Conservation (phyloP, 2,888 invertebrate genomes). For the Troides oblongomaculatus region DNA sequence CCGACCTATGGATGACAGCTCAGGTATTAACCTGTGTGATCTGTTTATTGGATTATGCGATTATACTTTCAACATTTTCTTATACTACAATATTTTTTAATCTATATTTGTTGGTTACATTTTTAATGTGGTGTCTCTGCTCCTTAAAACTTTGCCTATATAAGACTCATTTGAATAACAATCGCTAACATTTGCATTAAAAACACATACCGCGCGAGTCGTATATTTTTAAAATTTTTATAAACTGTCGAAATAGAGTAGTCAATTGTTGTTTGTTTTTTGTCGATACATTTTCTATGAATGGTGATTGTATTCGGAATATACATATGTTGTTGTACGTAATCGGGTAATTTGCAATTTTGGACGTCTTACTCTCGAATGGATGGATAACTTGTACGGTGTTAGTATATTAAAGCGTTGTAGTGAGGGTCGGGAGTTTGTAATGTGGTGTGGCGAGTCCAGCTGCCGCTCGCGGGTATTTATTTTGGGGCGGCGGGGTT, state of each 20-base stretch:
- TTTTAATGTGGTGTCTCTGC: not conserved
- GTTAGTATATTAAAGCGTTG: not conserved
- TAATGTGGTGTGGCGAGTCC: conserved; percentile 11
- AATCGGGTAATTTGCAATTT: no score
- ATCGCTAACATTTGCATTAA: no score
- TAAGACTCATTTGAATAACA: no score
- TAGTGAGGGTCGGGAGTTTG: conserved; percentile 8
- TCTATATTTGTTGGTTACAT: not conserved
- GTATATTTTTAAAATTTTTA: no score
- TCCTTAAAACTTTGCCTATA: no score
- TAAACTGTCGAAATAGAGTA: no score
- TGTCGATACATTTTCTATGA: no score
- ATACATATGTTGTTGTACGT: no score
- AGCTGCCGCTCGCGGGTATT: conserved; percentile 19
- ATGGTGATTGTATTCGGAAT: no score
- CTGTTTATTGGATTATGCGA: not conserved
- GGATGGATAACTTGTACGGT: not conserved
- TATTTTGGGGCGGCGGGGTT: conserved; percentile 22
- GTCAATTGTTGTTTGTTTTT: no score
- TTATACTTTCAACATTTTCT: not conserved
- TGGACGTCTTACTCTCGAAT: no score
- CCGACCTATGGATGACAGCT: conserved; percentile 14
- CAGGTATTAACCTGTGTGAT: not conserved
- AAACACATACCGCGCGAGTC: no score
- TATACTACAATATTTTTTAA: not conserved